Evolutionary conservation across 2,888 invertebrate species (phyloP).

Genomic region (Ophioninae sp.): DNA sequence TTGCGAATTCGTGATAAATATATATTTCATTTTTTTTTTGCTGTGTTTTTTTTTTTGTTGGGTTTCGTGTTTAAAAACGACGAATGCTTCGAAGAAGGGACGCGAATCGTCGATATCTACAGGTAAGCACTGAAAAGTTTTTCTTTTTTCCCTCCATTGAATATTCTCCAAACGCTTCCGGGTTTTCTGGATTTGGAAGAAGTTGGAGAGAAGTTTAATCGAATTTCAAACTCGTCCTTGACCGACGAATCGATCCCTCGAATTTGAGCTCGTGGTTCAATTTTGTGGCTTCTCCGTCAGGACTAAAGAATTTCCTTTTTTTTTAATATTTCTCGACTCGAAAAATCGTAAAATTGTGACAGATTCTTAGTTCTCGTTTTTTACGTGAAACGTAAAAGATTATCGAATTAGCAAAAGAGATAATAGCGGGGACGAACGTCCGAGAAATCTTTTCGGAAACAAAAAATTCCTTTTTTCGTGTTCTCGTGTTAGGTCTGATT

Average conservation of each 20-base stretch:
- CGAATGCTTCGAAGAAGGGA: not conserved
- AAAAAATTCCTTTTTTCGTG: slow-evolving; percentile 1
- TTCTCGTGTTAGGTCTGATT: slow-evolving; percentile 10
- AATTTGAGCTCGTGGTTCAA: no score
- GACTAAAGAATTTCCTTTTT: no score
- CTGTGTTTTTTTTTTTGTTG: not conserved
- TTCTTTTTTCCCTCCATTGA: not conserved
- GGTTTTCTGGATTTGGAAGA: not conserved
- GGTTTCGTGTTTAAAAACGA: not conserved
- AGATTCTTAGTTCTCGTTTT: not conserved
- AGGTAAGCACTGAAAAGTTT: not conserved
- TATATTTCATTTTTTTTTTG: not conserved
- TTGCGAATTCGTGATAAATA: slow-evolving; percentile 11
- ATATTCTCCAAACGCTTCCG: not conserved
- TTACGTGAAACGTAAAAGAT: slow-evolving; percentile 30
- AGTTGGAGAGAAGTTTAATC: not conserved
- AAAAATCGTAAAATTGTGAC: slow-evolving; percentile 12
- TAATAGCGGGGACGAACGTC: slow-evolving; percentile 46
- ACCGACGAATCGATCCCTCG: no score
- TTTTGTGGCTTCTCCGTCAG: no score
- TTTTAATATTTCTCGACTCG: not conserved
- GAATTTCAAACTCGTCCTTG: no score
- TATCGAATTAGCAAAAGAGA: slow-evolving; percentile 39
- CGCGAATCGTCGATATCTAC: slow-evolving; percentile 2
- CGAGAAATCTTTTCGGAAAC: slow-evolving; percentile 26